Evolutionary conservation across 2,888 invertebrate genomes (phyloP), one percentile per base, ranked within the genome.

Genomic region (Catocala fraxini): DNA sequence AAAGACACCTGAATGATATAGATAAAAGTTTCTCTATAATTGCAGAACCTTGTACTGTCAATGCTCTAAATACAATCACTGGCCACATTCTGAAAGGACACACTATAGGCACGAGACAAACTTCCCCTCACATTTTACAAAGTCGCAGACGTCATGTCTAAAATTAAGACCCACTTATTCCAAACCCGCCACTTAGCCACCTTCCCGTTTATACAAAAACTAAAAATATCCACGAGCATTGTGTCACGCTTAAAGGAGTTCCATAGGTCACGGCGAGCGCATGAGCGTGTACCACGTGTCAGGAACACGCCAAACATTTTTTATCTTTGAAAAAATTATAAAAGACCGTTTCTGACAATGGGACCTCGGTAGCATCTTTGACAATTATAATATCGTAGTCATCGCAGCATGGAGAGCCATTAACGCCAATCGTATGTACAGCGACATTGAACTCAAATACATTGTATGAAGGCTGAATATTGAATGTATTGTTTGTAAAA

Each of bases 221-320:
- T 93, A 93, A 93, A 93, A 89, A 93, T 93, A 93, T 89, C 89
- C 84, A 83, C 69, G 76, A 85, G 87, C 90, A 93, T 94, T 94
- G 93, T 94, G 92, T 91, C 89, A 91, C 86, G 84, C 85, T 91
- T 88, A 92, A 94, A 93, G 91, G 89, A 92, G 91, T 91, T 90
- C 89, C 94, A 91, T 92, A 93, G 94, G 94, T 94, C 94, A 93
- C 90, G 92, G 92, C 78, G 80, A 88, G 83, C 89, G 86, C 85
- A 89, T 85, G 86, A 87, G 85, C 87, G 75, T 86, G 86, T 89
- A 90, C 90, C 91, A 90, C 93, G 94, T 93, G 94, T 92, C 94
- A 93, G 89, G 83, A 93, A 90, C 94, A 94, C 90, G 93, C 93
- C 89, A 91, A 92, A 93, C 92, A 88, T 90, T 94, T 93, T 94